Evolutionary conservation across 2,888 invertebrate species (phyloP).

Genomic region (Aspidapion aeneum): DNA sequence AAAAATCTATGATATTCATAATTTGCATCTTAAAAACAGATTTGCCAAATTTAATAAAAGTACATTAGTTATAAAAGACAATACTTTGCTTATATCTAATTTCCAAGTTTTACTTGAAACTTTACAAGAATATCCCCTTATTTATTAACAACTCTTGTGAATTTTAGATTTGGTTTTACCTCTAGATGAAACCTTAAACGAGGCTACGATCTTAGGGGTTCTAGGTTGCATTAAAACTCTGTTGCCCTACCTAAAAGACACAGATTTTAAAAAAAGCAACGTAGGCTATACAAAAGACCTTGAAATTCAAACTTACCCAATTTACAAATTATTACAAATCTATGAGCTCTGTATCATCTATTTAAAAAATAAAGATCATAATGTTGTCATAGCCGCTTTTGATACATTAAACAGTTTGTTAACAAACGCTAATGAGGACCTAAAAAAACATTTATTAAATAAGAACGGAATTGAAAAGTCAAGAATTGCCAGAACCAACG

Average conservation of each 20-base stretch:
- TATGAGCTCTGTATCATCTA: conserved; percentile 75
- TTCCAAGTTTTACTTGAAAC: too few relatives aligned
- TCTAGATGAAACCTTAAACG: conserved; percentile 44
- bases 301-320: conserved; percentile 31
- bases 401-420: conserved; percentile 70
- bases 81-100: too few relatives aligned
- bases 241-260: conserved; percentile 52
- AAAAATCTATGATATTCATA: conserved; percentile 70
- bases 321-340: conserved; percentile 47
- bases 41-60: too few relatives aligned
- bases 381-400: conserved; percentile 82
- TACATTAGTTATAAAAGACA: too few relatives aligned
- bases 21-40: conserved; percentile 65
- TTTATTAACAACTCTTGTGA: too few relatives aligned
- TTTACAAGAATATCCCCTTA: too few relatives aligned
- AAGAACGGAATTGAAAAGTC: conserved; percentile 47
- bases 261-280: conserved; percentile 32
- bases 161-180: conserved; percentile 43
- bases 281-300: conserved; percentile 29
- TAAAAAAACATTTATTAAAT: conserved; percentile 54
- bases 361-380: conserved; percentile 72
- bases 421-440: conserved; percentile 51
- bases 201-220: conserved; percentile 59
- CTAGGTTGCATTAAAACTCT: conserved; percentile 62
- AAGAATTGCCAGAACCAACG: conserved; percentile 38